Conservation (phyloP, 2,113 vertebrate genomes). For the Megaceryle torquata region DNA sequence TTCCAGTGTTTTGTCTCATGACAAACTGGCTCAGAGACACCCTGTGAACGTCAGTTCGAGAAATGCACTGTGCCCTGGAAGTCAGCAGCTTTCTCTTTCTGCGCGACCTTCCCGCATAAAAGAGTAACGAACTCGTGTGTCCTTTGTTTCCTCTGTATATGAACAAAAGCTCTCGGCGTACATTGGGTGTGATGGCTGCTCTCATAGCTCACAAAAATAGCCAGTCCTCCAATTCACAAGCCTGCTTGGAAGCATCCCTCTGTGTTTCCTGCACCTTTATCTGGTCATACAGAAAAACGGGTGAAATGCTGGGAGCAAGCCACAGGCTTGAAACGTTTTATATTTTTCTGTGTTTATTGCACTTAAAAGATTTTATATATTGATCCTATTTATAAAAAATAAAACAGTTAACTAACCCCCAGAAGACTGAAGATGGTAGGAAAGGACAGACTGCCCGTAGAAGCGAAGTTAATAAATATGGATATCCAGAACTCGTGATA, state of each 20-base stretch:
- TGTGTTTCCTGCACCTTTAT: background rate
- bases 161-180: background rate
- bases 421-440: background rate
- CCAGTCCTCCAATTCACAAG: background rate
- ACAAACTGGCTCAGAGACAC: background rate
- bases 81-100: background rate
- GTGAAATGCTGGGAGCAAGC: background rate
- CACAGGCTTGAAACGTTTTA: slow-evolving; percentile 33
- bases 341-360: slow-evolving; percentile 54
- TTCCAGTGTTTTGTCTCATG: slow-evolving; percentile 10
- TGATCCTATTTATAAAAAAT: slow-evolving; percentile 46
- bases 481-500: background rate
- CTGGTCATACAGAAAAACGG: background rate
- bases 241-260: background rate
- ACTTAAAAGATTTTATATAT: slow-evolving; percentile 53
- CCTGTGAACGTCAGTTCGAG: background rate
- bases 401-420: background rate
- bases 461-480: background rate
- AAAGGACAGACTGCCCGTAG: background rate
- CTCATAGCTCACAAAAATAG: background rate
- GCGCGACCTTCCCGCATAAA: background rate
- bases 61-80: background rate
- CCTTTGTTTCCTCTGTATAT: slow-evolving; percentile 9
- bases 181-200: slow-evolving; percentile 1
- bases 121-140: background rate